Evolutionary conservation across 2,797 vertebrate genomes (phyloP).

Genomic region (Hapalemur alaotrensis): DNA sequence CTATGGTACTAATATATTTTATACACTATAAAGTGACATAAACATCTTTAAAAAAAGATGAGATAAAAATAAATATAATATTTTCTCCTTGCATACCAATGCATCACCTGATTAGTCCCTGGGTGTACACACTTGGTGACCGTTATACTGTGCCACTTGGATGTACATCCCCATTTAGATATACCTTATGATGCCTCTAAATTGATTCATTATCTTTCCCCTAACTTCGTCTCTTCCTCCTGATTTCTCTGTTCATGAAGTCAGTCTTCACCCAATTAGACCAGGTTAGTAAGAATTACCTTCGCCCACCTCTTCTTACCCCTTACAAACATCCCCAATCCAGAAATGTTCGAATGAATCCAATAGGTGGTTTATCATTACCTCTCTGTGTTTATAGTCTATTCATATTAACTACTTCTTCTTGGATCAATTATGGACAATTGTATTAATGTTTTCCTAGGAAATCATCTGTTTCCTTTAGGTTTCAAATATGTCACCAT

Average conservation of each 20-base stretch:
- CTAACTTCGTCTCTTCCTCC: not conserved
- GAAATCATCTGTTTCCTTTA: slow-evolving; percentile 9
- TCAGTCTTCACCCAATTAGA: not conserved
- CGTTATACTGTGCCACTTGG: not conserved
- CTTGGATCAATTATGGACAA: not conserved
- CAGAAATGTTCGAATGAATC: not conserved
- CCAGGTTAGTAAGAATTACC: not conserved
- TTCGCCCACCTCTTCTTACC: not conserved
- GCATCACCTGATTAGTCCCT: not conserved
- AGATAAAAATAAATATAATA: not conserved
- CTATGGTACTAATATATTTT: not conserved
- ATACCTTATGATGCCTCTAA: not conserved
- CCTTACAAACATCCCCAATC: not conserved
- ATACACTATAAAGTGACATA: not conserved
- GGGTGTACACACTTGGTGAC: not conserved
- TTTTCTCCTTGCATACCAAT: not conserved
- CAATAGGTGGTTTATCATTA: not conserved
- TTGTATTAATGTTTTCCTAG: not conserved
- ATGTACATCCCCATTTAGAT: not conserved
- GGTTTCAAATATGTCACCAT: not conserved
- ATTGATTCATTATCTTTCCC: not conserved
- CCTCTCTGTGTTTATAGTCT: not conserved
- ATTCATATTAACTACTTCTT: not conserved
- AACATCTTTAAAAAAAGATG: not conserved
- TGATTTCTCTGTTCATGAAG: not conserved